Evolutionary conservation across 1,140 invertebrate species (phyloP).

Genomic region (Drosophila ironensis): DNA sequence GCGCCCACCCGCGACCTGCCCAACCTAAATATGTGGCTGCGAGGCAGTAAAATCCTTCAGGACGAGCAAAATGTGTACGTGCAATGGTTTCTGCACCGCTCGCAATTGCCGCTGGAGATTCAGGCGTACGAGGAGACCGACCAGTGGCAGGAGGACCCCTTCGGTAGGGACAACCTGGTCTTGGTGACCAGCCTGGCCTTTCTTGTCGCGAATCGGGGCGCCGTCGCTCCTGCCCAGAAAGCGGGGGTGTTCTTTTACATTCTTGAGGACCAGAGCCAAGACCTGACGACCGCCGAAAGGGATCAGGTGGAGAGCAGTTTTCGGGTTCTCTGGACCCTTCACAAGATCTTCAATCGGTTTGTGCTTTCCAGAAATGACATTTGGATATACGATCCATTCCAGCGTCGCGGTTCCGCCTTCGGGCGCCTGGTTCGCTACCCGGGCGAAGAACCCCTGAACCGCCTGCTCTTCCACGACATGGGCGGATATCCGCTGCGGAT

Average conservation of each 20-base stretch:
- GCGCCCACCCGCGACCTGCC: conserved; percentile 29
- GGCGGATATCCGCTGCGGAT: conserved; percentile 62
- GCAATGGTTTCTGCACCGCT: conserved; percentile 41
- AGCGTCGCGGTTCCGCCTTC: conserved; percentile 7
- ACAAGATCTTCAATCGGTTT: conserved; percentile 55
- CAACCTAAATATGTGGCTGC: conserved; percentile 37
- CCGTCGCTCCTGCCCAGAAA: not conserved
- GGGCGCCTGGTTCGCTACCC: conserved; percentile 48
- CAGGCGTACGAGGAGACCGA: conserved; percentile 24
- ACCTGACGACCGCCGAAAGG: conserved; percentile 9
- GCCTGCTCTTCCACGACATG: conserved; percentile 55
- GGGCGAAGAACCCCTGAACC: conserved; percentile 27
- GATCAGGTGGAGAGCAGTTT: conserved; percentile 35
- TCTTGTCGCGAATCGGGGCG: conserved; percentile 21
- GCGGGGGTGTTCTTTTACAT: conserved; percentile 46
- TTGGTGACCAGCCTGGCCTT: conserved; percentile 37
- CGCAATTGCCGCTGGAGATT: conserved; percentile 15
- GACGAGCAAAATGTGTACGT: conserved; percentile 47
- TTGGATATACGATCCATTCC: conserved; percentile 65
- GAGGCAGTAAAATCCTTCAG: not conserved
- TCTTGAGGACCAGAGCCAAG: conserved; percentile 22
- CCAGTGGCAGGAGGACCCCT: not conserved
- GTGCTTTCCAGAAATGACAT: conserved; percentile 24
- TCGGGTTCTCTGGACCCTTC: conserved; percentile 34
- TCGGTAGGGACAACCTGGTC: conserved; percentile 20